phyloP scores from a whole-genome alignment of 2,797 vertebrate genomes.

The Pseudochirops corinnae region DNA sequence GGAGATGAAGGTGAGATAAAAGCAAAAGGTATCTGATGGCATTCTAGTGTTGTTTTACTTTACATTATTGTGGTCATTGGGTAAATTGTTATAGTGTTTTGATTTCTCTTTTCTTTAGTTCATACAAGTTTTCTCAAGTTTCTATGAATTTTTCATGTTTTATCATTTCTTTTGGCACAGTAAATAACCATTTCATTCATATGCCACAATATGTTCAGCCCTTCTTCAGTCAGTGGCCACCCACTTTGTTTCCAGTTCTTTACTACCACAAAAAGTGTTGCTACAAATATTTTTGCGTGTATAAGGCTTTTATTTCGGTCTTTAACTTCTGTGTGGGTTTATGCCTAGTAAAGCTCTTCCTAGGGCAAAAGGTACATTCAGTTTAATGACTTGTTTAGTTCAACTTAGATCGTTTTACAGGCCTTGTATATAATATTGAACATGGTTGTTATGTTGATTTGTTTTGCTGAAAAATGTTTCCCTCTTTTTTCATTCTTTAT shows the following conservation, averaged over 20 bases:
- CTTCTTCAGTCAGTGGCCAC: background rate
- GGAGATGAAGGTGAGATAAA: background rate
- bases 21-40: background rate
- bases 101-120: background rate
- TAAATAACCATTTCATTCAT: background rate
- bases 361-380: background rate
- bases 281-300: background rate
- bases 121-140: slow-evolving; percentile 84
- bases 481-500: background rate
- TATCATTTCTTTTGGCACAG: background rate
- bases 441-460: background rate
- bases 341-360: background rate
- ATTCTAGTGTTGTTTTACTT: background rate
- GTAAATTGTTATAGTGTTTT: background rate
- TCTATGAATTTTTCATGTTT: background rate
- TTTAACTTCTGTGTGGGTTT: background rate
- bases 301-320: background rate
- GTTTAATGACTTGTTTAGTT: background rate
- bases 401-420: background rate
- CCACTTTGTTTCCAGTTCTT: background rate
- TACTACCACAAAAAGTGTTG: background rate
- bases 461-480: background rate
- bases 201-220: background rate
- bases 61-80: background rate
- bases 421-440: background rate